A percentile compares a stretch with the other conserved stretches of the same genome.
Evolutionary conservation across 1,140 invertebrate species (phyloP).

Genomic region (Diprion similis): DNA sequence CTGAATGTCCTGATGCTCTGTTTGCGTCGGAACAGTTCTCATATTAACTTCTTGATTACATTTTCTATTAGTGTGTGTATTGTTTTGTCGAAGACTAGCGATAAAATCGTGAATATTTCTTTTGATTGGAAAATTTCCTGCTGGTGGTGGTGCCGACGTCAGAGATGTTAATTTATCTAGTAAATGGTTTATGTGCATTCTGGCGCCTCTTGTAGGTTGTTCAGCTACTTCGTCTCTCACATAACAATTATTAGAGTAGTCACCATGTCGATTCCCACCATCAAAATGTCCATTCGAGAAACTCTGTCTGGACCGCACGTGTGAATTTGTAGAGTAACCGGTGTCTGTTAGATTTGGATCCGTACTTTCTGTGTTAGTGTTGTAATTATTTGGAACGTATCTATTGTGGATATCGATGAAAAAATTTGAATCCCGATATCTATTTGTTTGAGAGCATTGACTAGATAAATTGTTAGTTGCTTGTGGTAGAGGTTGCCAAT

Average conservation of each 20-base stretch:
- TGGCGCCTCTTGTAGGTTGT: slow-evolving; percentile 46
- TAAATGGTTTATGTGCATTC: slow-evolving; percentile 52
- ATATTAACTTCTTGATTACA: slow-evolving; percentile 31
- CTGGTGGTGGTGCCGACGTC: slow-evolving; percentile 28
- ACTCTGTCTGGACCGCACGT: slow-evolving; percentile 17
- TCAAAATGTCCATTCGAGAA: slow-evolving; percentile 29
- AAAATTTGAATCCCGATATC: slow-evolving; percentile 14
- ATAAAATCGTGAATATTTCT: slow-evolving; percentile 45
- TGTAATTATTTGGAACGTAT: slow-evolving; percentile 14
- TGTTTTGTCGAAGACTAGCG: slow-evolving; percentile 33
- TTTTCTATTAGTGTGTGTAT: slow-evolving; percentile 32
- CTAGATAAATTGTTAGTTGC: slow-evolving; percentile 14
- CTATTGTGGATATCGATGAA: slow-evolving; percentile 17
- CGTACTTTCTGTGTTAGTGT: slow-evolving; percentile 20
- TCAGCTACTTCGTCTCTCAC: slow-evolving; percentile 13
- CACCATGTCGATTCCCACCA: slow-evolving; percentile 13
- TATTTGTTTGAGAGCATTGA: slow-evolving; percentile 19
- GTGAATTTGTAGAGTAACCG: slow-evolving; percentile 28
- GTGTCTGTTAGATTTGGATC: slow-evolving; percentile 29
- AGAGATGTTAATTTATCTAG: slow-evolving; percentile 50
- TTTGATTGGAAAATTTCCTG: slow-evolving; percentile 36
- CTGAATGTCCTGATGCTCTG: slow-evolving; percentile 25
- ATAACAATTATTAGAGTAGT: slow-evolving; percentile 6
- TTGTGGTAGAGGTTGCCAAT: slow-evolving; percentile 11
- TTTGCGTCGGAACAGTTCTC: slow-evolving; percentile 38